Percentiles rank a stretch among this genome's conserved stretches.
These are phyloP conservation scores for Saccostrea cuccullata DNA, from an alignment of 1,140 invertebrate genomes.

Conservation along the genomic window DNA sequence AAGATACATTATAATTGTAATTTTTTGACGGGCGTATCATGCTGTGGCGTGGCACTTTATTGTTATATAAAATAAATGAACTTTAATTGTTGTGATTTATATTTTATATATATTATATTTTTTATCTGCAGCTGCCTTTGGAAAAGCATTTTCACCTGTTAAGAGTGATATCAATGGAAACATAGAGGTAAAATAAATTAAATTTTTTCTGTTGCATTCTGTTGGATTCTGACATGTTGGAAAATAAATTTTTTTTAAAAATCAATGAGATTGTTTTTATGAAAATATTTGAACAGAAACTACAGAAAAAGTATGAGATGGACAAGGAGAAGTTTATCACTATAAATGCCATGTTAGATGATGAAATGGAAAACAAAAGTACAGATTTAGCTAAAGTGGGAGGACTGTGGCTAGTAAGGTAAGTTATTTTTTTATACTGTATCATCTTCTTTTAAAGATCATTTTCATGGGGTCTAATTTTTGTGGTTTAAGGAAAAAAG, in stretches of 20 bases:
- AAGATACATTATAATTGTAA: too few species aligned
- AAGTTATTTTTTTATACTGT: background rate
- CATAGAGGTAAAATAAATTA: background rate
- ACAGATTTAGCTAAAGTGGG: conserved; percentile 9
- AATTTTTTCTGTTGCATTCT: background rate
- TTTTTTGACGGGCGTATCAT: too few species aligned
- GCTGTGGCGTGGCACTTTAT: too few species aligned
- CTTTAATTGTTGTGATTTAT: too few species aligned
- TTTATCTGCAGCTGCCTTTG: background rate
- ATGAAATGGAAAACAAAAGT: background rate
- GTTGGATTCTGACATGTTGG: background rate
- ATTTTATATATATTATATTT: too few species aligned
- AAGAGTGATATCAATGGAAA: conserved; percentile 30
- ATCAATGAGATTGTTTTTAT: background rate
- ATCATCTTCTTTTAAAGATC: too few species aligned
- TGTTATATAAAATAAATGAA: too few species aligned
- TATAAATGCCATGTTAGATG: background rate
- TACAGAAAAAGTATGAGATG: conserved; percentile 18
- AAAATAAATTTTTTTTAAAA: background rate
- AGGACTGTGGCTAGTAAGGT: conserved; percentile 7
- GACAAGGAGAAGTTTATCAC: background rate
- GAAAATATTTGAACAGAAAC: conserved; percentile 4
- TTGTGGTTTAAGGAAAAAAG: too few species aligned
- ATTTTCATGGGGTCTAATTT: too few species aligned
- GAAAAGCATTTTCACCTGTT: conserved; percentile 14